Evolutionary conservation across 2,113 vertebrate genomes (phyloP), one percentile per base, ranked within the genome.

Genomic region (Arvicanthis niloticus): DNA sequence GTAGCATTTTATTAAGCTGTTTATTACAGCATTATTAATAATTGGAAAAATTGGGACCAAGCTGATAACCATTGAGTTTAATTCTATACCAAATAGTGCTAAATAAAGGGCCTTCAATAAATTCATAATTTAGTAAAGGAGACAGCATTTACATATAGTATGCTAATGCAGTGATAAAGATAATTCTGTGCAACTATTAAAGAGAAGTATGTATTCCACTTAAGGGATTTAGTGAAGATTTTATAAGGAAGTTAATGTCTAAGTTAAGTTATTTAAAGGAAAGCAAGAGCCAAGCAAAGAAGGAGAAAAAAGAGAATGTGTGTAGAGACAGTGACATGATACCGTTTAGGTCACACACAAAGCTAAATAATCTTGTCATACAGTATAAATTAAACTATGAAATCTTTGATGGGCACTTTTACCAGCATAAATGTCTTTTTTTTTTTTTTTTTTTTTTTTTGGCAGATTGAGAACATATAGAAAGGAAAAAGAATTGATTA

Each of bases 21-120:
- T 94, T 90, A 94, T 60, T 91, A 16, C 34, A 96, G 29, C 65
- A 88, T 91, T 89, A 67, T 84, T 81, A 58, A 90, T 87, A 70
- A 86, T 6, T 87, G 91, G 21, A 42, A 90, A 88, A 88, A 88
- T 68, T 65, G 12, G 22, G 86, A 81, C 45, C 45, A 84, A 42
- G 4, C 26, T 84, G 48, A 92, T 92, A 45, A 81, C 93, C 17
- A 86, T 89, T 95, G 12, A 51, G 0, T 75, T 91, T 86, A 94
- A 91, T 65, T 92, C 53, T 84, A 51, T 8, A 72, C 51, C 89
- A 90, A 93, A 78, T 48, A 89, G 17, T 80, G 48, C 48, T 37
- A 53, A 34, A 37, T 53, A 80, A 34, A 53, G 77, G 31, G 8
- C 48, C 76, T 80, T 93, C 40, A 91, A 21, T 34, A 96, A 85